Evolutionary conservation across 2,797 vertebrate species (phyloP), one percentile per base, ranked within the genome.

Genomic region (Hephaestus fuliginosus): DNA sequence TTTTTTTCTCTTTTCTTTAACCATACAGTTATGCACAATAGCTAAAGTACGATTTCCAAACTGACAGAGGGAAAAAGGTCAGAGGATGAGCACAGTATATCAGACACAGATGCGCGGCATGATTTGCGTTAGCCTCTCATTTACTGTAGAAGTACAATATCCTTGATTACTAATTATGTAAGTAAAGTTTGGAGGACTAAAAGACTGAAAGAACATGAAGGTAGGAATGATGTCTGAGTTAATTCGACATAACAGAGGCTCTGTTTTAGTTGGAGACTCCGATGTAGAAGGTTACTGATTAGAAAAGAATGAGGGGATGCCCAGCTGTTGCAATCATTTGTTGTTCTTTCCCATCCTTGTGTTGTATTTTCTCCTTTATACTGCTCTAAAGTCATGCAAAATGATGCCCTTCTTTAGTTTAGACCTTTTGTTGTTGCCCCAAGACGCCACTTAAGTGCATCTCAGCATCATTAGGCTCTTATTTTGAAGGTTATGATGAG

Each of bases 31-130:
- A 14, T 9, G 51, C 39, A 41, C 41, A 53, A 61, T 7, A 48
- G 36, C 53, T 46, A 1, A 62, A 43, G 25, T 46, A 22, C 46
- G 41, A 76, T 71, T 56, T 44, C 18, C 3, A 36, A 77, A 51
- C 22, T 17, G 55, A 78, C 48, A 36, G 18, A 7, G 12, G 3
- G 18, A 5, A 7, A 51, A 36, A 65, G 41, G 74, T 67, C 64
- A 36, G 69, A 46, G 56, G 69, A 66, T 70, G 51, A 66, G 74
- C 28, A 3, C 43, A 64, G 30, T 28, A 30, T 49, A 83, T 84
- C 25, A 65, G 76, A 80, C 65, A 22, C 78, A 79, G 72, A 81
- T 85, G 80, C 46, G 7, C 7, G 0, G 11, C 17, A 43, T 56
- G 51, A 56, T 44, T 18, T 18, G 9, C 49, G 33, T 60, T 13